These are phyloP conservation scores for Heliconius nattereri DNA, from an alignment of 1,140 invertebrate genomes.

Conservation along the genomic window DNA sequence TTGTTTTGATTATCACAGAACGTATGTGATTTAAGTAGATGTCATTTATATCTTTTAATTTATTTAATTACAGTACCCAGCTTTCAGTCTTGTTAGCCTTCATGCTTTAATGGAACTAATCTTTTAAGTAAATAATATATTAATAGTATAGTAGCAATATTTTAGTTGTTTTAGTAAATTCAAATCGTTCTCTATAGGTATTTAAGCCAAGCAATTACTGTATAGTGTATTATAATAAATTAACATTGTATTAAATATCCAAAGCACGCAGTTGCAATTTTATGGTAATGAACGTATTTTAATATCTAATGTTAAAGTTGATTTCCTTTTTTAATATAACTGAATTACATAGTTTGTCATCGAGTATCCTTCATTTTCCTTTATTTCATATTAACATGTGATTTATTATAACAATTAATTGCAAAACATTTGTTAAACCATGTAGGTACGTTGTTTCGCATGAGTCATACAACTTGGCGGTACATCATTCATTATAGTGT, in stretches of 20 bases:
- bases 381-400: neutral
- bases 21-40: neutral
- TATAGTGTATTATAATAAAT: neutral
- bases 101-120: conserved; percentile 25
- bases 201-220: neutral
- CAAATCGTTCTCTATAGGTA: neutral
- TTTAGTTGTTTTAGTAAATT: neutral
- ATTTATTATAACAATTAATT: conserved; percentile 3
- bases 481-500: conserved; percentile 15
- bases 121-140: conserved; percentile 2
- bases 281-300: neutral
- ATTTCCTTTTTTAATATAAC: conserved; percentile 1
- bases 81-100: conserved; percentile 28
- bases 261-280: neutral
- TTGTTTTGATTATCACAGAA: conserved; percentile 19
- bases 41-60: neutral
- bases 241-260: neutral
- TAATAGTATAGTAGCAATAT: too few species aligned
- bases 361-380: neutral
- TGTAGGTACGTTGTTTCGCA: neutral
- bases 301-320: neutral
- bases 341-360: neutral
- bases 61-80: neutral
- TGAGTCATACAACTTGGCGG: neutral
- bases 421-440: neutral